Evolutionary conservation across 2,797 vertebrate species (phyloP).

Genomic region (Moxostoma hubbsi): DNA sequence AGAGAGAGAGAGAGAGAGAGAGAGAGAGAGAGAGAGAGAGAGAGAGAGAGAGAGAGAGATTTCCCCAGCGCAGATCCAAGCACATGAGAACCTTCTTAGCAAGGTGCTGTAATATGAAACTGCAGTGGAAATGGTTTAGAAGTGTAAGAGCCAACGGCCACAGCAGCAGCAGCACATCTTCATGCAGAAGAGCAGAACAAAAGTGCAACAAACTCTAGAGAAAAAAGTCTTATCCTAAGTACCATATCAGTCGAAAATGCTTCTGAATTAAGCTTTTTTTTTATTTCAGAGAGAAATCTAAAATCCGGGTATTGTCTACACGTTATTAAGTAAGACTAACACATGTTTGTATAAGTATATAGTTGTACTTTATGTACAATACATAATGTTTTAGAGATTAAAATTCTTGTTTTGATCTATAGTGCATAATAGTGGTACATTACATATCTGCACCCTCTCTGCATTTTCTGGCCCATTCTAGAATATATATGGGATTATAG

Average conservation of each 20-base stretch:
- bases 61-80: constrained; percentile 44
- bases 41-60: constrained; percentile 8
- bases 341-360: too few species aligned
- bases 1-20: background rate
- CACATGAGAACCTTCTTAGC: constrained; percentile 31
- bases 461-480: too few species aligned
- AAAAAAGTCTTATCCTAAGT: background rate
- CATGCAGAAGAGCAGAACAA: background rate
- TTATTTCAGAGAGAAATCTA: too few species aligned
- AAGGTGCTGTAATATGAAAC: constrained; percentile 49
- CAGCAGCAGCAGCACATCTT: constrained; percentile 2
- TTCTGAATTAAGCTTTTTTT: too few species aligned
- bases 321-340: too few species aligned
- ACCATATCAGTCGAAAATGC: background rate
- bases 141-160: constrained; percentile 11
- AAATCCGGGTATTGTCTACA: too few species aligned
- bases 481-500: too few species aligned
- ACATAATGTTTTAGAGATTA: background rate
- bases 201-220: constrained; percentile 4
- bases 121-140: constrained; percentile 41
- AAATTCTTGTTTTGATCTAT: background rate
- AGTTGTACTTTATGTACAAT: too few species aligned
- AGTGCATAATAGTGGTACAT: background rate
- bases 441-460: background rate
- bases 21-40: constrained; percentile 1